A percentile compares a stretch with the other conserved stretches of the same genome.
phyloP scores from a whole-genome alignment of 35 echinoderm and acorn worm genomes.

The Ophiothrix spiculata region DNA sequence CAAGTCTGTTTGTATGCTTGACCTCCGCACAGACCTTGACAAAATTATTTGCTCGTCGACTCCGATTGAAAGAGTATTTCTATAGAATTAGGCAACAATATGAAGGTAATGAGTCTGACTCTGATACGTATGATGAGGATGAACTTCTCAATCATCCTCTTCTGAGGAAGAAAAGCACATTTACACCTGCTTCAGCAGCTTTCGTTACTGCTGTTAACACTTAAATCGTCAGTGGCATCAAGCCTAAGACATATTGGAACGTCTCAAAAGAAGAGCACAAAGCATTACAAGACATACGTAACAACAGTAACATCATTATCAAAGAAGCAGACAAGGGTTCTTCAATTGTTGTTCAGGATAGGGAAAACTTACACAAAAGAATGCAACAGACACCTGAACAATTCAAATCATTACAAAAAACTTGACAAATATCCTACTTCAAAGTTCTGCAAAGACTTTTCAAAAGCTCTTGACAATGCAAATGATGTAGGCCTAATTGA shows the following conservation, averaged over 20 bases:
- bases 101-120: not conserved
- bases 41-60: not conserved
- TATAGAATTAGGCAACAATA: too few species aligned
- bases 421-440: not conserved
- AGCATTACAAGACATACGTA: not conserved
- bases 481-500: not conserved
- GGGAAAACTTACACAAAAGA: not conserved
- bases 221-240: too few species aligned
- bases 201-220: not conserved
- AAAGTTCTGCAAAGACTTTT: not conserved
- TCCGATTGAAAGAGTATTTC: not conserved
- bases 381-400: not conserved
- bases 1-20: not conserved
- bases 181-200: not conserved
- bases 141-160: constrained; percentile 2
- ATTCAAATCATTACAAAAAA: not conserved
- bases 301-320: not conserved
- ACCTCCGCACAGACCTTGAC: not conserved
- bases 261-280: not conserved
- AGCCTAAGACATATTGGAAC: too few species aligned
- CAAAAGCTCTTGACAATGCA: not conserved
- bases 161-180: not conserved
- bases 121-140: not conserved
- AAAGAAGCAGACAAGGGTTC: not conserved
- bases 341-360: not conserved